phyloP scores from a whole-genome alignment of 2,113 vertebrate genomes.

The Scomber colias region DNA sequence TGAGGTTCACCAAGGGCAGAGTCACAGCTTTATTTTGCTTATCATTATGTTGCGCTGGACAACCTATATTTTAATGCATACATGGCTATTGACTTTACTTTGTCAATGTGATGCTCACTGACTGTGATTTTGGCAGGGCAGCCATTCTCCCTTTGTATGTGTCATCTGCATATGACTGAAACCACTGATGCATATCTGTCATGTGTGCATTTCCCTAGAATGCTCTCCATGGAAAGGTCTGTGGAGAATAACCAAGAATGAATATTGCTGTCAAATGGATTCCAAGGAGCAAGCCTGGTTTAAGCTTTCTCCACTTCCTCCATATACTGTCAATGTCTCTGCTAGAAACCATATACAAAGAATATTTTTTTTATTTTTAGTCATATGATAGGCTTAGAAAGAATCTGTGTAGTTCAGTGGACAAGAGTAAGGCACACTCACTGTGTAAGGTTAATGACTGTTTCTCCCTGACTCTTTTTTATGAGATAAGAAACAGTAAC shows the following conservation, averaged over 20 bases:
- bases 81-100: background rate
- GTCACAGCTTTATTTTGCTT: background rate
- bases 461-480: slow-evolving; percentile 7
- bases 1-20: too few species aligned
- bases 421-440: background rate
- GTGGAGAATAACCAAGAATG: slow-evolving; percentile 60
- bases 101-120: background rate
- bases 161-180: slow-evolving; percentile 72
- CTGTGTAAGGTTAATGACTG: slow-evolving; percentile 38
- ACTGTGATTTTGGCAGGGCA: slow-evolving; percentile 29
- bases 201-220: slow-evolving; percentile 61
- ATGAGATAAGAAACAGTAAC: slow-evolving; percentile 45
- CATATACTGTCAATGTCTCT: slow-evolving; percentile 41
- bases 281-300: slow-evolving; percentile 45
- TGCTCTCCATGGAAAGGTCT: slow-evolving; percentile 56
- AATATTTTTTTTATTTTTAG: slow-evolving; percentile 49
- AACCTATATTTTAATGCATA: background rate
- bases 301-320: slow-evolving; percentile 31
- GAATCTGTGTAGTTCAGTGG: slow-evolving; percentile 12
- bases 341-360: slow-evolving; percentile 31
- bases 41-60: background rate
- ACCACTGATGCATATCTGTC: slow-evolving; percentile 73
- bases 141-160: slow-evolving; percentile 28
- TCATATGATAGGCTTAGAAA: slow-evolving; percentile 15
- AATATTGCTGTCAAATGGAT: slow-evolving; percentile 75